Percentiles rank a stretch among this genome's conserved stretches.
phyloP scores from a whole-genome alignment of 2,888 invertebrate genomes.

The Hypomecis atomaria region DNA sequence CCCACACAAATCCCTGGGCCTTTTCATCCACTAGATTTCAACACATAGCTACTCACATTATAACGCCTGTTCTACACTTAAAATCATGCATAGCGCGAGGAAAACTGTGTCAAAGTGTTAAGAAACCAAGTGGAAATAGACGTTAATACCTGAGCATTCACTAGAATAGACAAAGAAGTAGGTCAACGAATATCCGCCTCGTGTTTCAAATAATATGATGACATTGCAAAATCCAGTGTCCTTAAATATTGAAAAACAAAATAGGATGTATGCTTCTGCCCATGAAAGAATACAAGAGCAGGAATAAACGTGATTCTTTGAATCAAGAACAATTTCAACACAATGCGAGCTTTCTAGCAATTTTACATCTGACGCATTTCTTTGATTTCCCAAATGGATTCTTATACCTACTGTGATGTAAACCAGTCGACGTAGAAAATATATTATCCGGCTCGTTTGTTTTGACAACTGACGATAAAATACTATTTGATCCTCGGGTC shows the following conservation, averaged over 20 bases:
- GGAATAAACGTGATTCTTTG: conserved; percentile 1
- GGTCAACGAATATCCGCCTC: conserved; percentile 48
- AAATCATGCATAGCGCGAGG: conserved; percentile 37
- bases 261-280: background rate
- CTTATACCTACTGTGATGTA: conserved; percentile 28
- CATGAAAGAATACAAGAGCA: background rate
- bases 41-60: conserved; percentile 11
- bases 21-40: conserved; percentile 13
- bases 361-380: conserved; percentile 23
- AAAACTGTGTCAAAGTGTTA: conserved; percentile 65
- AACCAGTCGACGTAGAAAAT: conserved; percentile 35
- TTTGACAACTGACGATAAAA: conserved; percentile 51
- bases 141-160: conserved; percentile 57
- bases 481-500: conserved; percentile 42
- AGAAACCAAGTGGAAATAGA: conserved; percentile 68
- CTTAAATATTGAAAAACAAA: conserved; percentile 17
- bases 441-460: conserved; percentile 40
- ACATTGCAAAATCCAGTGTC: conserved; percentile 35
- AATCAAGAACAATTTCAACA: conserved; percentile 6
- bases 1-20: conserved; percentile 3
- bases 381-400: conserved; percentile 28
- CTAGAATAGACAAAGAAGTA: conserved; percentile 57
- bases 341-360: conserved; percentile 23
- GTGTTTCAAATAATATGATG: conserved; percentile 33
- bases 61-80: conserved; percentile 15